A percentile compares a stretch with the other conserved stretches of the same genome.
Conservation (phyloP, 23 tunicate genomes). For the Ciona savignyi region DNA sequence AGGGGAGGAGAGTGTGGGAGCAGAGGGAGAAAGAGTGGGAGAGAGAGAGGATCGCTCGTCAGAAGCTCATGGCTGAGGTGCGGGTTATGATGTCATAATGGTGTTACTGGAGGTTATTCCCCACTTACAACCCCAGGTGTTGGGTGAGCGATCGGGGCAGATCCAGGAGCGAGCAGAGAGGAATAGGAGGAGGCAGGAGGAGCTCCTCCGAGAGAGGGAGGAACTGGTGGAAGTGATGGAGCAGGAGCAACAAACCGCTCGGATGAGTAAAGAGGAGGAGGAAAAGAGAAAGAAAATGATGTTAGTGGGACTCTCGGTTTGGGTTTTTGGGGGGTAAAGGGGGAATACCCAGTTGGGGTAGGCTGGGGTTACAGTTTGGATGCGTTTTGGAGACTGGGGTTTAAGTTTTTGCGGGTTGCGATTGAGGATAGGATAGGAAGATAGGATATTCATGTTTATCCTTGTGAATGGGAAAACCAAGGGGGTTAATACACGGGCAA, state of each 20-base stretch:
- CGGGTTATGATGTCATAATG: neutral
- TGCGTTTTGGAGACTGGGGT: no score
- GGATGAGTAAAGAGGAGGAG: conserved; percentile 46
- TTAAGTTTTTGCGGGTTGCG: no score
- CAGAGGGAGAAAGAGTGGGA: conserved; percentile 89
- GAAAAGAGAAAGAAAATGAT: conserved; percentile 48
- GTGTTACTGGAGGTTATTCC: neutral
- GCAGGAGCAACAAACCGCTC: conserved; percentile 54
- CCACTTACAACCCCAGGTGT: no score
- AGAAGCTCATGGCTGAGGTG: conserved; percentile 79
- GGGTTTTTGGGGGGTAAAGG: no score
- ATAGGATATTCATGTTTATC: no score
- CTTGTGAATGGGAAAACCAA: no score
- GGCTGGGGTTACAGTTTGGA: no score
- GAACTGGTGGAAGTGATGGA: conserved; percentile 59
- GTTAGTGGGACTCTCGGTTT: conserved; percentile 16
- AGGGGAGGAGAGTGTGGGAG: conserved; percentile 91
- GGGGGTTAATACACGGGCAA: no score
- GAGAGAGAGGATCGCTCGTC: conserved; percentile 67
- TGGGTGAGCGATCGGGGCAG: conserved; percentile 55
- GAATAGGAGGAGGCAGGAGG: conserved; percentile 45
- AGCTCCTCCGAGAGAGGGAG: conserved; percentile 54
- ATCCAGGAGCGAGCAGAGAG: conserved; percentile 34
- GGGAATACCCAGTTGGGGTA: no score
- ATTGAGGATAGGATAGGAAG: no score